Percentiles rank a stretch among this genome's conserved stretches.
Evolutionary conservation across 1,140 invertebrate genomes (phyloP).

Genomic region (Wasmannia auropunctata): DNA sequence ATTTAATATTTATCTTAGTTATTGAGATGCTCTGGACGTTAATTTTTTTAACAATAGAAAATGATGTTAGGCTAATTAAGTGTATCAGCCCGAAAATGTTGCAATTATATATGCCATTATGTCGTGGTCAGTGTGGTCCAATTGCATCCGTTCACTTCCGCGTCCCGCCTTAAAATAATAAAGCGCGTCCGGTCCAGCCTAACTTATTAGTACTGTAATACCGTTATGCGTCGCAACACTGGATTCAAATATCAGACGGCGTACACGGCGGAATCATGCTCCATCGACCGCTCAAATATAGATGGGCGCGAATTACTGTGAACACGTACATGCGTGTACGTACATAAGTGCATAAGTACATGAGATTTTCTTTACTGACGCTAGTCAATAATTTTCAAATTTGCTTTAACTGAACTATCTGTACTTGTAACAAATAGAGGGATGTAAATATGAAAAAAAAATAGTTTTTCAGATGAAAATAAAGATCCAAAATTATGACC

Average conservation of each 20-base stretch:
- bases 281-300: background rate
- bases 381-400: background rate
- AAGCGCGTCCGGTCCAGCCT: conserved; percentile 62
- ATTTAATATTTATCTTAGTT: background rate
- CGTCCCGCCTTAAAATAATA: conserved; percentile 56
- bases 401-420: background rate
- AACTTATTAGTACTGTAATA: conserved; percentile 60
- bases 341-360: too few relatives aligned
- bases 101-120: background rate
- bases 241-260: conserved; percentile 61
- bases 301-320: background rate
- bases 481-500: background rate
- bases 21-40: background rate
- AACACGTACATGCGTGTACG: background rate
- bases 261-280: conserved; percentile 37
- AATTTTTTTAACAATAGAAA: background rate
- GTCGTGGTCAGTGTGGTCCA: background rate
- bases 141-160: background rate
- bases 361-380: conserved; percentile 2
- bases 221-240: conserved; percentile 62
- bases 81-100: background rate
- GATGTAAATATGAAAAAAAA: background rate
- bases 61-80: background rate
- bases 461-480: background rate
- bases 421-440: background rate